Percentiles rank a stretch among this genome's conserved stretches.
phyloP scores from a whole-genome alignment of 1,140 invertebrate genomes.

The Solenopsis fugax region DNA sequence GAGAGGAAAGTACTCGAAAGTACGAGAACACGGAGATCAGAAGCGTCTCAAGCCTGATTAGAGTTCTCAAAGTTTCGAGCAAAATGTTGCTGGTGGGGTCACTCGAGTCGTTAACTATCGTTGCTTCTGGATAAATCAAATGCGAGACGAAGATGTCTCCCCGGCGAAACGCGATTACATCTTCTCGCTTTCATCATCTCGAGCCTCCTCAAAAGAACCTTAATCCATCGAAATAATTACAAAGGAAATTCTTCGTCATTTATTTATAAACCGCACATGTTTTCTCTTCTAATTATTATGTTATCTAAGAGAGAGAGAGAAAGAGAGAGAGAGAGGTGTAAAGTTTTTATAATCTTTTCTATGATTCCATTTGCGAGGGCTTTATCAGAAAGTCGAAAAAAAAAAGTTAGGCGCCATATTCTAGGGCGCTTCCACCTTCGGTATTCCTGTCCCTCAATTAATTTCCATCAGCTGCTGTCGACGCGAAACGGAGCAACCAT shows the following conservation, averaged over 20 bases:
- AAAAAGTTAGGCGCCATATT: background rate
- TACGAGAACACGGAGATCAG: constrained; percentile 33
- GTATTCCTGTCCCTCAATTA: constrained; percentile 33
- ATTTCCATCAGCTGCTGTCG: constrained; percentile 59
- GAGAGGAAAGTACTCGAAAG: constrained; percentile 8
- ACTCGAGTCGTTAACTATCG: constrained; percentile 40
- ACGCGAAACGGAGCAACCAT: constrained; percentile 35
- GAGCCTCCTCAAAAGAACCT: constrained; percentile 42
- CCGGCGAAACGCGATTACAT: background rate
- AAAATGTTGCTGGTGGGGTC: constrained; percentile 46
- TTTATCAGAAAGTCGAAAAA: background rate
- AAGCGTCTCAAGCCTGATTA: constrained; percentile 47
- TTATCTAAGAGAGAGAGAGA: too few species aligned
- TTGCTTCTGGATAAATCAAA: constrained; percentile 50
- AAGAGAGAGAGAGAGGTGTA: too few species aligned
- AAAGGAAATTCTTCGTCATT: background rate
- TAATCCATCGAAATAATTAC: background rate
- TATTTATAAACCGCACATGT: background rate
- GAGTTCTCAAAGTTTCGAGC: constrained; percentile 25
- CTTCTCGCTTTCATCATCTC: constrained; percentile 61
- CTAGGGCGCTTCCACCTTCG: background rate
- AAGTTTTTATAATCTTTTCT: background rate
- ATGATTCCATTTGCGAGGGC: background rate
- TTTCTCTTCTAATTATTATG: background rate
- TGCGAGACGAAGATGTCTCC: constrained; percentile 15